Percentiles rank a stretch among this genome's conserved stretches.
phyloP scores from a whole-genome alignment of 1,140 invertebrate genomes.

The Apis cerana region DNA sequence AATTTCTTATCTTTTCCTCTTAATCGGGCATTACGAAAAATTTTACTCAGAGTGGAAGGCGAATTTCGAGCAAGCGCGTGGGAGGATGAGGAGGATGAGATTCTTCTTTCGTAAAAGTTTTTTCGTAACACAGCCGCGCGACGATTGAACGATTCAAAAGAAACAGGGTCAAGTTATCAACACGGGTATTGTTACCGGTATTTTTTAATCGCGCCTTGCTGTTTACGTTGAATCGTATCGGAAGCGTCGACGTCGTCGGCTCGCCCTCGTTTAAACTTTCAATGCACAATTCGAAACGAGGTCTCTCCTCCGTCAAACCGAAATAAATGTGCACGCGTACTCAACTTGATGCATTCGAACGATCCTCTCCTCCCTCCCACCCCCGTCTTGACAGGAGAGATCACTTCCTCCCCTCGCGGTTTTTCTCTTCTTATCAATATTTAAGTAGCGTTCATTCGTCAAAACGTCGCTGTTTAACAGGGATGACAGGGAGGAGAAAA shows the following conservation, averaged over 20 bases:
- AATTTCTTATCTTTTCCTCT: too few species aligned
- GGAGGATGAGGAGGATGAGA: too few species aligned
- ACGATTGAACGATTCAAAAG: neutral
- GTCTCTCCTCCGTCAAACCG: neutral
- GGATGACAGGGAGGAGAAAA: neutral
- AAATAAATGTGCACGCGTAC: slow-evolving; percentile 29
- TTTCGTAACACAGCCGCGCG: neutral
- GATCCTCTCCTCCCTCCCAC: too few species aligned
- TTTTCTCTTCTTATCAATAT: too few species aligned
- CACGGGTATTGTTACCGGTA: slow-evolving; percentile 1
- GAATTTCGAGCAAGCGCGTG: too few species aligned
- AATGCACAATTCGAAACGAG: slow-evolving; percentile 18
- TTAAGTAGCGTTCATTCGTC: too few species aligned
- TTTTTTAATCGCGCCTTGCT: slow-evolving; percentile 9
- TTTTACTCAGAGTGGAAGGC: too few species aligned
- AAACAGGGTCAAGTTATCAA: slow-evolving; percentile 20
- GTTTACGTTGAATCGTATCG: slow-evolving; percentile 28
- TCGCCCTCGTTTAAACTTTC: slow-evolving; percentile 50
- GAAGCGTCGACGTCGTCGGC: slow-evolving; percentile 8
- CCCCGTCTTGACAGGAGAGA: too few species aligned
- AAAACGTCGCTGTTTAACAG: too few species aligned
- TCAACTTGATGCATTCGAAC: neutral
- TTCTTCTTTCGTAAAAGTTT: neutral
- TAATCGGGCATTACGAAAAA: too few species aligned
- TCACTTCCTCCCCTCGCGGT: too few species aligned